Evolutionary conservation across 2,113 vertebrate genomes (phyloP).

Genomic region (Baryphthengus martii): DNA sequence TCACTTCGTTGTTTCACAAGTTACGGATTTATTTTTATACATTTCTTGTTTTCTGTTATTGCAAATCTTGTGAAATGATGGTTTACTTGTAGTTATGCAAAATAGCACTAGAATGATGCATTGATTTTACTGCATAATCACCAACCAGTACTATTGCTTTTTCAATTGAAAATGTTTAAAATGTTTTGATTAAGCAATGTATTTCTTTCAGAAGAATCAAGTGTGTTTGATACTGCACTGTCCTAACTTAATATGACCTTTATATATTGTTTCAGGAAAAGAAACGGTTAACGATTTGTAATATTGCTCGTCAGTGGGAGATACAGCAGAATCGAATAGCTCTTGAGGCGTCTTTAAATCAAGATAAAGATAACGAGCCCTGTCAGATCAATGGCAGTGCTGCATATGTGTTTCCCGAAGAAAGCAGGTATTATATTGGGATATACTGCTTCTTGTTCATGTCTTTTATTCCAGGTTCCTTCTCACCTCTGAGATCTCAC

Average conservation of each 20-base stretch:
- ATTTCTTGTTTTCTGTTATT: neutral
- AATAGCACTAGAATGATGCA: neutral
- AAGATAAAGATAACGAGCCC: constrained; percentile 80
- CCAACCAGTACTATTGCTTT: neutral
- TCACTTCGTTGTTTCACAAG: neutral
- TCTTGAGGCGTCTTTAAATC: constrained; percentile 65
- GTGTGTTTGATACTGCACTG: neutral
- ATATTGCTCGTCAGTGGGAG: constrained; percentile 93
- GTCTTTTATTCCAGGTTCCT: neutral
- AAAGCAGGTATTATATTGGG: constrained; percentile 79
- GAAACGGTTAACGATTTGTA: constrained; percentile 88
- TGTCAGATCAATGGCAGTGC: constrained; percentile 79
- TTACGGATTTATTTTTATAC: neutral
- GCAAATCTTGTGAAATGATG: neutral
- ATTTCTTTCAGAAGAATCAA: neutral
- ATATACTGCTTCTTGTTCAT: neutral
- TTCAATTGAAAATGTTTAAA: neutral
- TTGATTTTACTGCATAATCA: neutral
- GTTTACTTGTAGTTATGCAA: neutral
- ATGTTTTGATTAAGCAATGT: neutral
- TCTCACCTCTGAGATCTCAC: neutral
- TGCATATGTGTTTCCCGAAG: constrained; percentile 82
- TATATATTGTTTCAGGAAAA: constrained; percentile 82
- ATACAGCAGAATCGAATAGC: constrained; percentile 73
- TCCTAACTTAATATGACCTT: neutral